Base-by-base conservation (phyloP, 1,140 invertebrate genomes). In the Bombus superbus region DNA sequence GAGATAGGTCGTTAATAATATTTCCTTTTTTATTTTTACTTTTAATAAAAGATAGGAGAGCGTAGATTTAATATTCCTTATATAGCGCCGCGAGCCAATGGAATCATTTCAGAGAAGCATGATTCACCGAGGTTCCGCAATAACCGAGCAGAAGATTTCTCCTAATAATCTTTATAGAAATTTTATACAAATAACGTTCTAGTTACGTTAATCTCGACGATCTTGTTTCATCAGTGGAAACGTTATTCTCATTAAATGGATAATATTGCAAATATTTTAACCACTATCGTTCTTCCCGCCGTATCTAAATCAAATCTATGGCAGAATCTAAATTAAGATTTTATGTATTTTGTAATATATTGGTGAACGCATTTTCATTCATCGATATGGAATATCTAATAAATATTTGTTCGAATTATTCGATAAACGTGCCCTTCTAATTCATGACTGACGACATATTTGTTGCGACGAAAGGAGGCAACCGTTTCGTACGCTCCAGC, bases 141-240 rank as follows among this genome's bases (percentile, higher is more conserved):
- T 66, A 80, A 44, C 75, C 13, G 2, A 25, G 25, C 22, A 22
- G 15, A 68, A 78, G 82, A 78, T 84, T 84, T 84, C 82, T 84
- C 82, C 75, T 78, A 84, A 78, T 84, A 84, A 71, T 68, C 38
- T 64, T 71, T 84, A 78, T 59, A 53, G 75, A 78, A 77, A 40
- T 78, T 35, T 84, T 78, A 71, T 78, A 77, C 11, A n/a, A 75
- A 47, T n/a, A 53, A 38, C 71, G 80, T n/a, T 74, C 59, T 9
- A 73, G 73, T 75, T 53, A 32, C 59, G 72, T 76, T 35, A 38
- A 44, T 66, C 79, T 2, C 6, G 57, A 72, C 11, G 71, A 81
- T 80, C 47, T 40, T 1, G 18, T 42, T 69, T n/a, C 47, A 15
- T 25, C 28, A 40, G 25, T 59, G 35, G 1, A 38, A 69, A 69